Conservation (phyloP, 1,140 invertebrate species). For the Solenopsis fugax region DNA sequence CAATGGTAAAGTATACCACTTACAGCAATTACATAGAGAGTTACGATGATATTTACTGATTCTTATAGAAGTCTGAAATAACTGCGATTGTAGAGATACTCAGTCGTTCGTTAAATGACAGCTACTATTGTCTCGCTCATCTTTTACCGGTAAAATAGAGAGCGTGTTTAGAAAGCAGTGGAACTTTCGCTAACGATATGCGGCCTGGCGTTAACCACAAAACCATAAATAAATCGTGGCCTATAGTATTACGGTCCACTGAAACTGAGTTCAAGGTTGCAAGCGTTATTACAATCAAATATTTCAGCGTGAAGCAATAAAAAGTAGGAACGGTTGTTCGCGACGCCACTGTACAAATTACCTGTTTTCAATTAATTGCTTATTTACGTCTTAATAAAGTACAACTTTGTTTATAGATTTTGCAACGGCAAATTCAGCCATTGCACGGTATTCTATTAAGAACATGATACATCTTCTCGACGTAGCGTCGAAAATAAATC, state of each 20-base stretch:
- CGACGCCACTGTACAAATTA: neutral
- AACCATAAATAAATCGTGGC: slow-evolving; percentile 72
- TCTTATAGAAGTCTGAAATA: neutral
- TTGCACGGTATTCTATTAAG: neutral
- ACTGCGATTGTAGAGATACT: slow-evolving; percentile 2
- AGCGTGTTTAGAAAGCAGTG: slow-evolving; percentile 72
- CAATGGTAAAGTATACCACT: neutral
- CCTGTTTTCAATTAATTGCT: neutral
- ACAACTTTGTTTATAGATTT: neutral
- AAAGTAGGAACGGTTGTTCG: neutral
- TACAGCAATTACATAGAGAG: neutral
- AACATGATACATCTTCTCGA: slow-evolving; percentile 44
- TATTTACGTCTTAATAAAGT: neutral
- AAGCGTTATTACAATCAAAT: neutral
- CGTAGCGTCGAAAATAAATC: slow-evolving; percentile 46
- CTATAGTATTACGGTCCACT: slow-evolving; percentile 46
- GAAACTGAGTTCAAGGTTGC: slow-evolving; percentile 71
- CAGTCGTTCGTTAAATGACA: slow-evolving; percentile 8
- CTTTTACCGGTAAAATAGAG: slow-evolving; percentile 66
- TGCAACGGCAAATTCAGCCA: neutral
- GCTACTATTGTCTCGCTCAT: slow-evolving; percentile 50
- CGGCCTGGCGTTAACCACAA: slow-evolving; percentile 67
- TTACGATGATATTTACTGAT: neutral
- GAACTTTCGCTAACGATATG: slow-evolving; percentile 73
- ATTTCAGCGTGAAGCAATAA: neutral